A percentile compares a stretch with the other conserved stretches of the same genome.
These are phyloP conservation scores for Parotocinclus haroldoi DNA, from an alignment of 2,797 vertebrate species.

Conservation along the genomic window DNA sequence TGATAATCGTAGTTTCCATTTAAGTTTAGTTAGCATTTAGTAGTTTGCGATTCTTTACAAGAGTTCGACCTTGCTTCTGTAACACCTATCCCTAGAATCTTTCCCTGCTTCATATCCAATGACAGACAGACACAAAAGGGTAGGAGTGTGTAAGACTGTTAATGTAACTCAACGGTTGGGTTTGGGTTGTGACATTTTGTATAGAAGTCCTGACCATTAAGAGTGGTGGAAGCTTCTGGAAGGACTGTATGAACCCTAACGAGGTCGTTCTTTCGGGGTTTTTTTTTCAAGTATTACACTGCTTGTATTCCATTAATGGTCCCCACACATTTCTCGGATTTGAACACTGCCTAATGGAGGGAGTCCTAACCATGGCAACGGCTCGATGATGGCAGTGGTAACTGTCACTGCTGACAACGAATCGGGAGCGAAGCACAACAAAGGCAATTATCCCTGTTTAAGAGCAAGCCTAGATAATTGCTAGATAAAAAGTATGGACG, in stretches of 20 bases:
- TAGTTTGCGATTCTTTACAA: too few relatives aligned
- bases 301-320: constrained; percentile 54
- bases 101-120: neutral
- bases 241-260: constrained; percentile 15
- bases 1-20: too few relatives aligned
- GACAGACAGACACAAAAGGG: neutral
- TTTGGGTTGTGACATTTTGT: constrained; percentile 17
- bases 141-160: too few relatives aligned
- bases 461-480: constrained; percentile 65
- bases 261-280: constrained; percentile 14
- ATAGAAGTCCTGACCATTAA: constrained; percentile 26
- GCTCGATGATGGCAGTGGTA: constrained; percentile 57
- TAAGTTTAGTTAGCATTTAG: too few relatives aligned
- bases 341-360: constrained; percentile 37
- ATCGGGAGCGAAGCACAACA: constrained; percentile 55
- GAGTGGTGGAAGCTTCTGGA: constrained; percentile 18
- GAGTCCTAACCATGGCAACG: constrained; percentile 55
- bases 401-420: constrained; percentile 46
- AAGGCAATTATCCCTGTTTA: constrained; percentile 65
- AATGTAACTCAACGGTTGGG: neutral
- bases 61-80: too few relatives aligned
- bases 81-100: too few relatives aligned
- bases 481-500: constrained; percentile 56
- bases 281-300: constrained; percentile 16
- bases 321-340: constrained; percentile 51